Conservation (phyloP, 1,140 invertebrate species). For the Portunus trituberculatus region DNA sequence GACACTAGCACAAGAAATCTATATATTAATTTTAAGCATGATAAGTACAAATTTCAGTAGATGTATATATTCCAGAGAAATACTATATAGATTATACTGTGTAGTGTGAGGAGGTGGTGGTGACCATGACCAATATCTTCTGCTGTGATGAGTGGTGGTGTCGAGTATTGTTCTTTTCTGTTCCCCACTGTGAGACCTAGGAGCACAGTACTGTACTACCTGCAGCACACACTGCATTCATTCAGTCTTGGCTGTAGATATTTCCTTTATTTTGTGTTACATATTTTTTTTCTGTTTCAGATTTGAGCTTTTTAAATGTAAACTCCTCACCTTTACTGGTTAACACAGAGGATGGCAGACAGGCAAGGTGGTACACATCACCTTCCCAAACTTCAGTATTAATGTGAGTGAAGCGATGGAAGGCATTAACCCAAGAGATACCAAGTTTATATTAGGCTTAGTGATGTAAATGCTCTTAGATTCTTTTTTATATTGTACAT, state of each 20-base stretch:
- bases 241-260: constrained; percentile 11
- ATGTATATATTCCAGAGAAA: constrained; percentile 57
- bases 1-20: constrained; percentile 61
- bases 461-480: constrained; percentile 14
- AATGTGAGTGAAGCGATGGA: background rate
- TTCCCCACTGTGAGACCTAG: background rate
- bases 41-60: constrained; percentile 54
- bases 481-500: constrained; percentile 24
- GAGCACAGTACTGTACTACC: constrained; percentile 20
- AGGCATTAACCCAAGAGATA: constrained; percentile 22
- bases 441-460: constrained; percentile 23
- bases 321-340: constrained; percentile 18
- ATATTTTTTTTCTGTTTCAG: background rate
- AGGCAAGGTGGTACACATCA: constrained; percentile 20
- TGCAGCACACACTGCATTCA: constrained; percentile 1
- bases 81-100: constrained; percentile 50
- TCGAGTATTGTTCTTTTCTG: constrained; percentile 10
- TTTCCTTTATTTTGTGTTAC: background rate
- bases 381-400: constrained; percentile 13
- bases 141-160: constrained; percentile 56
- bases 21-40: constrained; percentile 54
- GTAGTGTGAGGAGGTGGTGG: constrained; percentile 31
- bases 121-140: constrained; percentile 58
- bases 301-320: background rate
- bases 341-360: background rate